Evolutionary conservation across 2,888 invertebrate species (phyloP), one percentile per base, ranked within the genome.

Genomic region (Metalampra italica): DNA sequence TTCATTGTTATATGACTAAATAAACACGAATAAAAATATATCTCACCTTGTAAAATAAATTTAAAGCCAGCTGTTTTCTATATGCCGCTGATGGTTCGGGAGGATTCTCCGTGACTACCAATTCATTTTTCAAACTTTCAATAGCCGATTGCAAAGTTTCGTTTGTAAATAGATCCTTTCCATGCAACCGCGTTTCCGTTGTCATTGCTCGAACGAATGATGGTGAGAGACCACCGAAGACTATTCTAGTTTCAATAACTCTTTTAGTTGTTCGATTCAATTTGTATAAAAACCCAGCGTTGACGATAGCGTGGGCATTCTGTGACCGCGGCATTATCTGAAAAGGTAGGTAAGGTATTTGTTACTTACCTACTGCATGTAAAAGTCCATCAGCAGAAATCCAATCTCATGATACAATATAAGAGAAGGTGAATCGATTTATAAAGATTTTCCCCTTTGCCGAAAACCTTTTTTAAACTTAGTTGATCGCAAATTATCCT

Each of bases 271-370:
- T 66, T 60, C 68, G 60, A 46, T 83, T 64, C 13, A 94, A 64
- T 69, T 91, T 90, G 46, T 93, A 90, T 0, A 93, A 70, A 64
- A 95, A 94, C 3, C 93, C 95, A 14, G 93, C 93, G 62, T 95
- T 95, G 0, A 96, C 93, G 45, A 93, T 91, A 0, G 95, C 95
- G 64, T 94, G 94, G 0, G 94, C 92, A 65, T 93, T 94, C 81
- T 94, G 94, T 0, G 93, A 90, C 52, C 94, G 81, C 0, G 93
- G 92, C 91, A 93, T 94, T 44, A 95, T 92, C 94, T 95, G 63
- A 14, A 71, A 71, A 3, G n/a, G 7, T 36, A 30, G 8, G 8
- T 30, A 8, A 7, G 30, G 11, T 32, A 22, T 22, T 22, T 22
- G 22, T 22, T 22, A 22, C 22, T 22, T n/a, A n/a, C n/a, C n/a